phyloP scores from a whole-genome alignment of 2,888 invertebrate genomes.

The Tenthredo amoena region DNA sequence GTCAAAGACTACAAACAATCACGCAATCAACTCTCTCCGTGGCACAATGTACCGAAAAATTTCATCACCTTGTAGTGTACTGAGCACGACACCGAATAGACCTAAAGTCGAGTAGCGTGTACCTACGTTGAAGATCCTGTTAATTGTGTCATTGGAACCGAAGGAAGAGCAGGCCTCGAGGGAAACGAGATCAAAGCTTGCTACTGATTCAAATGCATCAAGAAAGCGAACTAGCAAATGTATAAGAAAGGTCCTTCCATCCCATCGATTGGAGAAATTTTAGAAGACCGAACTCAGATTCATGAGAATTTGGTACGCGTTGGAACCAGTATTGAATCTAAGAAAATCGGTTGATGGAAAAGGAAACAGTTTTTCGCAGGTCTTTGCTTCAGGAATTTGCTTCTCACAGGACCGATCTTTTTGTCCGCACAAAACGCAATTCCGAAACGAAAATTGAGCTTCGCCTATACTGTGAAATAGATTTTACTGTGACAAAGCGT shows the following conservation, averaged over 20 bases:
- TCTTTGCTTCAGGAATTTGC: not conserved
- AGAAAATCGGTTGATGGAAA: not conserved
- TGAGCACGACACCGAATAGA: not conserved
- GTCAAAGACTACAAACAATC: conserved; percentile 27
- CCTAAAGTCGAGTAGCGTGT: not conserved
- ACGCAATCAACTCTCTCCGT: conserved; percentile 20
- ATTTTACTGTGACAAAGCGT: too few species aligned
- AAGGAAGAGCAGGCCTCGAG: not conserved
- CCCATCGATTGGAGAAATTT: not conserved
- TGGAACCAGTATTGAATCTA: not conserved
- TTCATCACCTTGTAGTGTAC: conserved; percentile 10
- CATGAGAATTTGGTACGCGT: not conserved
- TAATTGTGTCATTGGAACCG: too few species aligned
- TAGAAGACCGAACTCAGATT: not conserved
- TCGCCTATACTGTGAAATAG: too few species aligned
- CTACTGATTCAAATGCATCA: not conserved
- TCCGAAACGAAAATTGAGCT: not conserved
- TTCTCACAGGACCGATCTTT: too few species aligned
- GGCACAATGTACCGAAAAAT: not conserved
- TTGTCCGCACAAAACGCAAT: too few species aligned
- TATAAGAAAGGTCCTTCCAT: not conserved
- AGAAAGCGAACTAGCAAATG: not conserved
- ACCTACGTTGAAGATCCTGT: too few species aligned
- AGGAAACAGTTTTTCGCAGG: not conserved
- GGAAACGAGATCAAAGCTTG: not conserved